phyloP scores from a whole-genome alignment of 2,797 vertebrate species.

The Vultur gryphus region DNA sequence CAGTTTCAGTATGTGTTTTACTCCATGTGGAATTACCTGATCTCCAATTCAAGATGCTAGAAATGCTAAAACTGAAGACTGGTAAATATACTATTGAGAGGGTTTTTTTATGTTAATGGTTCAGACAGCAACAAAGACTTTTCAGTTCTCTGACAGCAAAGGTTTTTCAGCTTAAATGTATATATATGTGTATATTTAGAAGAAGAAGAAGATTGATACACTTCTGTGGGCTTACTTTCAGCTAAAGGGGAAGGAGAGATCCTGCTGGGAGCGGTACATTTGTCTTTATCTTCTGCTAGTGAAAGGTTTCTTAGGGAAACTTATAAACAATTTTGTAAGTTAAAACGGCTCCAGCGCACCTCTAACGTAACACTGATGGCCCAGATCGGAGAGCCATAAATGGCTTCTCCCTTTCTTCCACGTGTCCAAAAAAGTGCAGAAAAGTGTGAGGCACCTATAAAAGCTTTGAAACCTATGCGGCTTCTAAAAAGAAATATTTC shows the following conservation, averaged over 20 bases:
- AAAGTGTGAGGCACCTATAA: neutral
- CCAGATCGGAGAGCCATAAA: neutral
- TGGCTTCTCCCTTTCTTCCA: neutral
- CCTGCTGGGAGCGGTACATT: neutral
- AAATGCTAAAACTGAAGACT: neutral
- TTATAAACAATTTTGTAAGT: neutral
- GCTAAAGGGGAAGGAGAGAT: neutral
- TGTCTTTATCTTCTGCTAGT: neutral
- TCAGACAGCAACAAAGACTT: neutral
- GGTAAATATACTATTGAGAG: neutral
- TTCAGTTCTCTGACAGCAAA: neutral
- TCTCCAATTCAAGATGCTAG: neutral
- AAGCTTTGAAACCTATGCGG: neutral
- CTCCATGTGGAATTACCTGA: neutral
- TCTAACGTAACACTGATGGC: neutral
- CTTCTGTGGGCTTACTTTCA: neutral
- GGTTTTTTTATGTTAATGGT: neutral
- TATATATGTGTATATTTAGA: neutral
- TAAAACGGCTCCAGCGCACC: neutral
- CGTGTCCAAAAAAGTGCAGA: neutral
- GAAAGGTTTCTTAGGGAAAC: neutral
- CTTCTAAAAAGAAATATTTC: neutral
- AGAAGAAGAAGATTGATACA: neutral
- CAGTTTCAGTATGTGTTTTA: neutral
- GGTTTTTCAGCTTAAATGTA: neutral